Percentiles rank a stretch among this genome's conserved stretches.
Conservation (phyloP, 2,113 vertebrate species). For the Hippocampus guttulatus region DNA sequence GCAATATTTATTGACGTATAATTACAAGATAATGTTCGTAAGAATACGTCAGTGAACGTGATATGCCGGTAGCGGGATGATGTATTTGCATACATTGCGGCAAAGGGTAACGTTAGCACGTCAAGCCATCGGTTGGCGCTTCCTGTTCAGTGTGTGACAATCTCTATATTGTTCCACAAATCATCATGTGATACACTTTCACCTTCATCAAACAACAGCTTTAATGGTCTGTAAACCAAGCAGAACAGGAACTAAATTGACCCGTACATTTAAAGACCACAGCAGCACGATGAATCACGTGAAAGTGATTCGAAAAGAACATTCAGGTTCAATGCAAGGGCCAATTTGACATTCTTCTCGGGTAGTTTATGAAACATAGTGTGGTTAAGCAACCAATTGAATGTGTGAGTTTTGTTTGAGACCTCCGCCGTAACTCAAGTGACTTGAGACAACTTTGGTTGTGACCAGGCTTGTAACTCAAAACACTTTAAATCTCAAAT, state of each 20-base stretch:
- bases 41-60: not conserved
- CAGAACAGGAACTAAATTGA: conserved; percentile 36
- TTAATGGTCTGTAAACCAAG: conserved; percentile 31
- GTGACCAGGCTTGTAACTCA: too few relatives aligned
- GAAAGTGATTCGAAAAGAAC: not conserved
- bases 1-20: too few relatives aligned
- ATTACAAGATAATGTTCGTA: not conserved
- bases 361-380: too few relatives aligned
- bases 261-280: not conserved
- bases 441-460: too few relatives aligned
- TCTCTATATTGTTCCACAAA: conserved; percentile 49
- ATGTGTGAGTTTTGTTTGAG: too few relatives aligned
- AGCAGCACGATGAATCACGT: not conserved
- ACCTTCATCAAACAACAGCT: conserved; percentile 50
- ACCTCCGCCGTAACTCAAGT: too few relatives aligned
- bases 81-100: not conserved
- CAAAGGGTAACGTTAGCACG: not conserved
- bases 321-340: not conserved
- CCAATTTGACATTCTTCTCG: not conserved
- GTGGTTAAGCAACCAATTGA: too few relatives aligned
- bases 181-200: conserved; percentile 29
- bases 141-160: conserved; percentile 4
- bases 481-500: too few relatives aligned
- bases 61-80: not conserved
- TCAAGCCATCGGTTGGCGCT: not conserved